A percentile compares a stretch with the other conserved stretches of the same genome.
Conservation (phyloP, 1,140 invertebrate species). For the Bradysia coprophila region DNA sequence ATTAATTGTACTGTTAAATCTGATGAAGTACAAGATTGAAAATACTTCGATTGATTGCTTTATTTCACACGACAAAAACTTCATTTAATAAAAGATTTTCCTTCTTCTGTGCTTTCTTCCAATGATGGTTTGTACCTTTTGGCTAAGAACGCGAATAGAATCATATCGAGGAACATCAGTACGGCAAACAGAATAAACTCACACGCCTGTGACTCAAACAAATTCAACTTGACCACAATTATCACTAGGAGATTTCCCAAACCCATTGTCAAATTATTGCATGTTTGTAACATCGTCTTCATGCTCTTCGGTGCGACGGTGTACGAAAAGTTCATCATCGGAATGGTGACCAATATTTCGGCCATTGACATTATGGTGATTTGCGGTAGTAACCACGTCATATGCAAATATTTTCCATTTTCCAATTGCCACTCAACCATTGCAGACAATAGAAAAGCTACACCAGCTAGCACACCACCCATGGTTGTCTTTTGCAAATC, state of each 20-base stretch:
- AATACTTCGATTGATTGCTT: no score
- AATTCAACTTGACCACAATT: constrained; percentile 31
- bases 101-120: no score
- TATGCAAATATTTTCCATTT: constrained; percentile 43
- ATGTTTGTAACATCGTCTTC: constrained; percentile 53
- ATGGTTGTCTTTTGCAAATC: not conserved
- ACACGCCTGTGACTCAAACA: constrained; percentile 2
- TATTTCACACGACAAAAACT: no score
- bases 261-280: constrained; percentile 47
- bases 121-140: constrained; percentile 35
- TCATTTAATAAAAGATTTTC: no score
- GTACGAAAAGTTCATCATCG: constrained; percentile 76
- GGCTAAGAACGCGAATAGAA: constrained; percentile 56
- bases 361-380: constrained; percentile 62
- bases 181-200: constrained; percentile 3
- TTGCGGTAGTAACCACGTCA: constrained; percentile 64
- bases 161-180: constrained; percentile 4
- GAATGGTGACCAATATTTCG: constrained; percentile 68
- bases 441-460: not conserved
- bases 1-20: no score
- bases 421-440: not conserved
- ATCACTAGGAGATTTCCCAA: constrained; percentile 59
- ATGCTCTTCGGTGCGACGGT: constrained; percentile 66
- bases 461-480: not conserved
- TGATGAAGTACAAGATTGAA: no score